Percentiles rank a stretch among this genome's conserved stretches.
phyloP scores from a whole-genome alignment of 1,140 invertebrate species.

The Drosophila sproati region DNA sequence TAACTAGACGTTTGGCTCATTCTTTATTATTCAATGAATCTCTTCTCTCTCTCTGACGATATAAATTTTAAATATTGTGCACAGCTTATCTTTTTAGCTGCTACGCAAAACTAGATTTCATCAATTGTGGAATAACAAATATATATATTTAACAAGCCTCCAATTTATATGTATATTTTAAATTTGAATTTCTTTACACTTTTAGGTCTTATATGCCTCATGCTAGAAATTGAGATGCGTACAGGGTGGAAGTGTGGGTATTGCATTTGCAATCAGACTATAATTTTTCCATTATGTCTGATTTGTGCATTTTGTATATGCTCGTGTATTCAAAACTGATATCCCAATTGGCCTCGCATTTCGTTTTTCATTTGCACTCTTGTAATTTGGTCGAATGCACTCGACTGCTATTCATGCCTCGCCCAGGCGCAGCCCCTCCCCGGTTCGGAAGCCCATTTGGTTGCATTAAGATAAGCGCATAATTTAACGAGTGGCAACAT shows the following conservation, averaged over 20 bases:
- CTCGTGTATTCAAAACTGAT: conserved; percentile 5
- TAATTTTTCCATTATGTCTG: conserved; percentile 12
- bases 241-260: background rate
- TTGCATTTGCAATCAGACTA: conserved; percentile 1
- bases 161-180: too few species aligned
- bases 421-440: background rate
- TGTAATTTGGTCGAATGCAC: conserved; percentile 31
- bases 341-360: background rate
- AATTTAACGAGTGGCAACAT: conserved; percentile 54
- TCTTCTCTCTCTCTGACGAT: too few species aligned
- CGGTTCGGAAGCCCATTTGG: conserved; percentile 8
- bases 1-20: too few species aligned
- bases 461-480: conserved; percentile 44
- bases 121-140: background rate
- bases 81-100: too few species aligned
- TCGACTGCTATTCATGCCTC: conserved; percentile 18
- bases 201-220: background rate
- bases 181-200: too few species aligned
- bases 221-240: background rate
- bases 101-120: too few species aligned
- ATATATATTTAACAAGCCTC: too few species aligned
- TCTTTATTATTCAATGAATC: too few species aligned
- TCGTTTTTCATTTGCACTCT: conserved; percentile 26
- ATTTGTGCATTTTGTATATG: conserved; percentile 11
- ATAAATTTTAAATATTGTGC: too few species aligned